phyloP scores from a whole-genome alignment of 2,888 invertebrate species.

The Diplolepis rosae region DNA sequence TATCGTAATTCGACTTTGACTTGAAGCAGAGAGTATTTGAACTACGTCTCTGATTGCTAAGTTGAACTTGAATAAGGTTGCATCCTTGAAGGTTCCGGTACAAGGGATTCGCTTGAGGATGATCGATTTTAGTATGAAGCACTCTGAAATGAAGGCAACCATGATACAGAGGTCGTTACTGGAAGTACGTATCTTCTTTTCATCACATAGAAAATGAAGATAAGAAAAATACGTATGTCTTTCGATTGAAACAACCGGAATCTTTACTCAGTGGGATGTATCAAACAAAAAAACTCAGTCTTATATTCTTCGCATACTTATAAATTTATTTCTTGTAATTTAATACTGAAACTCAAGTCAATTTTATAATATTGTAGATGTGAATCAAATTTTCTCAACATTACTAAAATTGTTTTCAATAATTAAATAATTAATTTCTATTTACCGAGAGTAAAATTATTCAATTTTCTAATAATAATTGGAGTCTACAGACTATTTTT shows the following conservation, averaged over 20 bases:
- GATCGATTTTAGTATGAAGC: conserved; percentile 21
- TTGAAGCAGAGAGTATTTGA: neutral
- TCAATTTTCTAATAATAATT: no score
- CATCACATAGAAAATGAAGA: conserved; percentile 18
- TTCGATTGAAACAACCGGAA: conserved; percentile 8
- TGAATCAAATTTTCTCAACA: no score
- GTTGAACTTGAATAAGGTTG: neutral
- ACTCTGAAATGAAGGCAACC: conserved; percentile 25
- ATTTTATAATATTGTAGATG: no score
- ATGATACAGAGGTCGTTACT: conserved; percentile 13
- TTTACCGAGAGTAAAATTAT: no score
- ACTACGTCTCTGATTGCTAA: conserved; percentile 3
- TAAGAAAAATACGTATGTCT: neutral
- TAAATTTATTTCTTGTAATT: no score
- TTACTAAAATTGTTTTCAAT: no score
- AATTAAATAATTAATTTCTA: no score
- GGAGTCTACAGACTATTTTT: no score
- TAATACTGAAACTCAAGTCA: no score
- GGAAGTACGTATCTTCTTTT: conserved; percentile 22
- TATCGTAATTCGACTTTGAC: neutral
- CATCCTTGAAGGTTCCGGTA: conserved; percentile 9
- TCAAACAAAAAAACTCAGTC: no score
- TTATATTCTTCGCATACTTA: no score
- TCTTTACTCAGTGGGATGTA: conserved; percentile 1
- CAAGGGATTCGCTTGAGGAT: neutral